These are phyloP conservation scores for Cacoxenus indagator DNA, from an alignment of 2,888 invertebrate genomes.

Conservation along the genomic window DNA sequence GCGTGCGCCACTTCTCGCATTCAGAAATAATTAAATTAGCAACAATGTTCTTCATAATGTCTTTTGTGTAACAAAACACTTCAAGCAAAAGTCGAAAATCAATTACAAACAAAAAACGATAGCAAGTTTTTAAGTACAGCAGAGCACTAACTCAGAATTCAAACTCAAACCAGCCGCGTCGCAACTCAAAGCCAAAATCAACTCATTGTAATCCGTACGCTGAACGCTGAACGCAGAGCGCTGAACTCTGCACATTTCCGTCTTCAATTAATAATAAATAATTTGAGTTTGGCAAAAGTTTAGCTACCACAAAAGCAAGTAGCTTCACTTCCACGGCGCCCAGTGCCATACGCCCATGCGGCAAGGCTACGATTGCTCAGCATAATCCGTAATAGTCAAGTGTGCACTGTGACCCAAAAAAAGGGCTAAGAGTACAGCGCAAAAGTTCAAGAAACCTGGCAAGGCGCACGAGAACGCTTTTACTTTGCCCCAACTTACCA, in stretches of 20 bases:
- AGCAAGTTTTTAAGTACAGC: background rate
- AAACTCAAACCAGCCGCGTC: background rate
- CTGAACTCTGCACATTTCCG: conserved; percentile 16
- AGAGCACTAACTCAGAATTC: background rate
- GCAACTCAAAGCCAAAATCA: background rate
- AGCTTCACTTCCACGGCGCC: conserved; percentile 12
- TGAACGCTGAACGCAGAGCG: background rate
- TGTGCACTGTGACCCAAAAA: conserved; percentile 11
- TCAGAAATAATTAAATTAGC: conserved; percentile 12
- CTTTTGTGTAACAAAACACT: background rate
- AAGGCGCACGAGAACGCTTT: conserved; percentile 17
- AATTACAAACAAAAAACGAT: conserved; percentile 7
- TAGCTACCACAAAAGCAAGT: conserved; percentile 23
- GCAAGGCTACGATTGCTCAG: conserved; percentile 2
- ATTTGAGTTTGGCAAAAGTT: conserved; percentile 38
- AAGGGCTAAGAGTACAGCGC: conserved; percentile 27
- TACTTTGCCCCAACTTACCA: background rate
- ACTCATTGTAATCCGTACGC: background rate
- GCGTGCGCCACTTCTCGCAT: no score
- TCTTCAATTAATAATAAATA: conserved; percentile 46
- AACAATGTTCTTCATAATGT: conserved; percentile 1
- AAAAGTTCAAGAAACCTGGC: conserved; percentile 45
- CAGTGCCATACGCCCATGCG: background rate
- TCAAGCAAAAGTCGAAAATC: conserved; percentile 20
- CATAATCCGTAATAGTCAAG: conserved; percentile 18